Base-by-base conservation (phyloP, 2,888 invertebrate genomes). In the Cepaea hortensis region DNA sequence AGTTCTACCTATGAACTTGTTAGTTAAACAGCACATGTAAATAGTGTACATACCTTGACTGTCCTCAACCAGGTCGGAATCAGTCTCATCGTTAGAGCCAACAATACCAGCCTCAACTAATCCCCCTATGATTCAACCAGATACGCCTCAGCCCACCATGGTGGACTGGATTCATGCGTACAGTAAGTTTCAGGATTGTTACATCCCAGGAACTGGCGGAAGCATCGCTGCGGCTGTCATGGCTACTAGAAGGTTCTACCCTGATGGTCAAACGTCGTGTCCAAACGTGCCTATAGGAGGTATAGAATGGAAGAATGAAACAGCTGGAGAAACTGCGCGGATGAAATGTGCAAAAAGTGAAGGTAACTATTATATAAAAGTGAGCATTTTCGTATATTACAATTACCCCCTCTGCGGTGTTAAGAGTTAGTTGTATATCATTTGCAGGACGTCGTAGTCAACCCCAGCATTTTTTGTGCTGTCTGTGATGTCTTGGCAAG, bases 261-360 rank as follows among this genome's bases (percentile, higher is more conserved):
- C 72, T 35, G 81, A 68, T 13, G 86, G 55, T 13, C 84, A 65
- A 48, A 88, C 48, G 9, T 87, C 77, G 4, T 92, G 92, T 84
- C 90, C 91, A 4, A 79, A 84, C 5, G 85, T 90, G n/a, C 84
- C 79, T 11, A 91, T 89, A 4, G 88, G 90, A 55, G 89, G 88
- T 20, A 88, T 90, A 81, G 76, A 65, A 68, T 92, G 91, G 91
- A 88, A 88, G 3, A 81, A 83, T 23, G 88, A 90, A 0, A 50
- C 65, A 18, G 80, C 88, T 3, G 90, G 89, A 0, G 72, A 85
- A 15, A 86, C 81, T 15, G 87, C 86, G 0, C 81, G 55, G 11
- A 87, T 88, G 11, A 79, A 23, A 2, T 91, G 91, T 84, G 85
- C 84, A 35, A 85, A 61, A 23, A 88, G 90, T 80, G 73, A 76